Evolutionary conservation across 2,888 invertebrate genomes (phyloP), one percentile per base, ranked within the genome.

Genomic region (Drosophila engyochracea): DNA sequence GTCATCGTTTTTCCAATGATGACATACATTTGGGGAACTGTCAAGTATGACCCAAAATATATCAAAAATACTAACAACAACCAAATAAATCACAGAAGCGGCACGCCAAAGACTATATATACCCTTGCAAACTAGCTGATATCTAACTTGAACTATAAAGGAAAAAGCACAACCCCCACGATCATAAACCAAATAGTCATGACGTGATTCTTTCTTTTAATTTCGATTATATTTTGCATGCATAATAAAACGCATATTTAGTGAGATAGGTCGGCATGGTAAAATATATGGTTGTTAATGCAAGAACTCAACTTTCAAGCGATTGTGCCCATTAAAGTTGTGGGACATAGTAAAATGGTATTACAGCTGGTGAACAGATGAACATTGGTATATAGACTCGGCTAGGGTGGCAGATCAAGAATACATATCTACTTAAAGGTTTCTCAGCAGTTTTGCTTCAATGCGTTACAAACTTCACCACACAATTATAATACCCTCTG

Each of bases 11-110:
- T 79, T 67, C 66, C 75, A 73, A 74, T 80, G 79, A 84, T 90
- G 89, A 90, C 89, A 89, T 79, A 89, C 75, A 76, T 89, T 74
- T 65, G 16, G 66, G 41, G 60, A 62, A 61, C 81, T 59, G 47
- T 61, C 61, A 51, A 66, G 63, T 73, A 57, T 62, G 74, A 74
- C 65, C 76, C 59, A 55, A 73, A 75, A 73, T 65, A 66, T 67
- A 66, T 68, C 62, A 70, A 66, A 68, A 71, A 76, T 33, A 35
- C 16, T 30, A 51, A 37, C 30, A 65, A 44, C 37, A 68, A 49
- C 47, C 25, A 58, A 62, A 28, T 41, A 44, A 58, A 60, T 52
- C 69, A 63, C 19, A 65, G 25, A 55, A 68, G 31, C 70, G 33
- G 1, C 44, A 44, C 44, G 44, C 44, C 6, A 22, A 22, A 44